Conservation (phyloP, 1,140 invertebrate species). For the Polypedilum vanderplanki region DNA sequence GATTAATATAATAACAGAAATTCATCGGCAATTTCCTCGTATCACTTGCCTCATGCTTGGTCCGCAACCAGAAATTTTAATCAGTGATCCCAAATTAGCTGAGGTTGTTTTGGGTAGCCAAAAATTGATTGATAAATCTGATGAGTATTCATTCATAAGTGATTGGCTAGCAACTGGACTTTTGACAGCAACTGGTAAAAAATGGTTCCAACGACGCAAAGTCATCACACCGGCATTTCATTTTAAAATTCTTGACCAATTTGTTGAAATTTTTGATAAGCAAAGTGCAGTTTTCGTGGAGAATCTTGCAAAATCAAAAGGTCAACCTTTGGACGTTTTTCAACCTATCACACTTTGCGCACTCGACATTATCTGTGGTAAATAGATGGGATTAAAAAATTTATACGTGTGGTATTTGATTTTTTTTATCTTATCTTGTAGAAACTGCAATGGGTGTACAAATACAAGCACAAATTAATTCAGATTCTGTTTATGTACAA, state of each 20-base stretch:
- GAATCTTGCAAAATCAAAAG: constrained; percentile 46
- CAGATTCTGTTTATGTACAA: constrained; percentile 63
- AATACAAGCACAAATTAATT: constrained; percentile 63
- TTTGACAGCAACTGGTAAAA: constrained; percentile 42
- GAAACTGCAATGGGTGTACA: constrained; percentile 82
- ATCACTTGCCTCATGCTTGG: neutral
- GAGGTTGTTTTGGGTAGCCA: neutral
- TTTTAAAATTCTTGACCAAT: constrained; percentile 75
- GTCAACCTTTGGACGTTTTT: constrained; percentile 38
- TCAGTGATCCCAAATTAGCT: neutral
- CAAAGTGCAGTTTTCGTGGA: constrained; percentile 54
- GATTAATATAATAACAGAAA: neutral
- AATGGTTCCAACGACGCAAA: constrained; percentile 73
- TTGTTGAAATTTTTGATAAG: constrained; percentile 61
- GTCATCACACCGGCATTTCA: constrained; percentile 82
- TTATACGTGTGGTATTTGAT: too few relatives aligned
- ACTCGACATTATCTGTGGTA: constrained; percentile 69
- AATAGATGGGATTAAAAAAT: constrained; percentile 31
- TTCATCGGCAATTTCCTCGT: neutral
- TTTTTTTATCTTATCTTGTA: constrained; percentile 36
- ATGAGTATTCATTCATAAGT: neutral
- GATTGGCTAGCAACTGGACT: neutral
- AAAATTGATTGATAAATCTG: neutral
- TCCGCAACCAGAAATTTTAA: neutral
- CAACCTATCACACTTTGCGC: constrained; percentile 60